Percentiles rank a stretch among this genome's conserved stretches.
These are phyloP conservation scores for Anableps anableps DNA, from an alignment of 2,797 vertebrate species.

Conservation along the genomic window DNA sequence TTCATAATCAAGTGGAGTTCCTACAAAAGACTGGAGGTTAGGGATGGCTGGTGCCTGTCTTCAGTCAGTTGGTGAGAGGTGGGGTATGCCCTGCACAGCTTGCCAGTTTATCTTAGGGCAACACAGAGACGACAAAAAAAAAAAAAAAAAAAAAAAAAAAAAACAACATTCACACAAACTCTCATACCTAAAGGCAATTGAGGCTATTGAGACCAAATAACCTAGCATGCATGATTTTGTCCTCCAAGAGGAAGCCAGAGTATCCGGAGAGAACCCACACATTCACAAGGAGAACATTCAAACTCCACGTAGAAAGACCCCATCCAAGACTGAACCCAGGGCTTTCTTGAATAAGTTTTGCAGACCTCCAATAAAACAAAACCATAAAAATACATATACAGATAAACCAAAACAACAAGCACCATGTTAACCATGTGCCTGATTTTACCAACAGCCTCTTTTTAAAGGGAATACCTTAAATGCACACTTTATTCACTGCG, in stretches of 20 bases:
- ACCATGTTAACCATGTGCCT: slow-evolving; percentile 58
- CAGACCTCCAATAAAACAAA: slow-evolving; percentile 15
- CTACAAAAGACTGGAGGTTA: slow-evolving; percentile 1
- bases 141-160: no score
- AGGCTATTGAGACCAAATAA: neutral
- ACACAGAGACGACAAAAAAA: neutral
- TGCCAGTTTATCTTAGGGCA: neutral
- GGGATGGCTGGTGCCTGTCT: neutral
- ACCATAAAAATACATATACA: slow-evolving; percentile 21
- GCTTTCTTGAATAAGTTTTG: neutral
- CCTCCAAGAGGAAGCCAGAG: neutral
- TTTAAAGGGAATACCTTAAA: slow-evolving; percentile 54
- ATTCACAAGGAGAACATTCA: neutral
- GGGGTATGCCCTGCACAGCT: neutral
- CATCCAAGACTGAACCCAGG: neutral
- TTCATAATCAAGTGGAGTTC: slow-evolving; percentile 36
- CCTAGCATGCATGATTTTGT: neutral
- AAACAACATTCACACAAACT: neutral
- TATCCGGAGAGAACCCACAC: neutral
- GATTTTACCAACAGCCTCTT: slow-evolving; percentile 47
- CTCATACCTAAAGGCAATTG: neutral
- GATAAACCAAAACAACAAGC: neutral
- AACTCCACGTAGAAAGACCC: neutral
- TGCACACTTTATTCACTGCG: slow-evolving; percentile 24
- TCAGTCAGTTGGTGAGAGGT: neutral